These are phyloP conservation scores for Antennarius maculatus DNA, from an alignment of 2,797 vertebrate genomes.

Conservation along the genomic window DNA sequence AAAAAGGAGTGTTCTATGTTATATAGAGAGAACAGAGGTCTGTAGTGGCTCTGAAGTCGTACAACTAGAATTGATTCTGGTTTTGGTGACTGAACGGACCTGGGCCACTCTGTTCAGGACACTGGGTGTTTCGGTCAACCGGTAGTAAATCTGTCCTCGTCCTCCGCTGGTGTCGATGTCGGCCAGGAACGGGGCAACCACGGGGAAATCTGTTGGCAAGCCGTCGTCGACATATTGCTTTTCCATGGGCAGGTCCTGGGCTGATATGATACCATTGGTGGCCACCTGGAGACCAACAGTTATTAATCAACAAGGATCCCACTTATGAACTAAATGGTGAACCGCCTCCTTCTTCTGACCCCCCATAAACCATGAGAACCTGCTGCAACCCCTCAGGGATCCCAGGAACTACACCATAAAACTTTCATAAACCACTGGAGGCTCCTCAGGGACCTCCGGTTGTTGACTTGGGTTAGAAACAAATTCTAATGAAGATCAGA, in stretches of 20 bases:
- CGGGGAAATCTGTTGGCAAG: conserved; percentile 95
- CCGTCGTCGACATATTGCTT: conserved; percentile 96
- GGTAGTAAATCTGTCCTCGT: conserved; percentile 88
- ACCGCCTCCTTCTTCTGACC: conserved; percentile 1
- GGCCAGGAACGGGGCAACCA: conserved; percentile 92
- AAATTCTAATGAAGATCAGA: too few species aligned
- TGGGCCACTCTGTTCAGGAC: conserved; percentile 80
- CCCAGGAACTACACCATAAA: conserved; percentile 50
- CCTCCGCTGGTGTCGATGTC: conserved; percentile 92
- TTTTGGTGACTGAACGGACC: conserved; percentile 31
- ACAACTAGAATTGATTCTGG: background rate
- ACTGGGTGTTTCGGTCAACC: conserved; percentile 83
- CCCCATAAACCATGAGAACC: conserved; percentile 24
- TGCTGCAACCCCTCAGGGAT: conserved; percentile 3
- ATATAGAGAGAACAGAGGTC: background rate
- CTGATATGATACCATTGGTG: conserved; percentile 97
- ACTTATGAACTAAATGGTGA: conserved; percentile 7
- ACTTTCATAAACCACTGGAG: conserved; percentile 37
- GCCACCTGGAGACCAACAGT: conserved; percentile 84
- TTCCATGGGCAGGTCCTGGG: conserved; percentile 94
- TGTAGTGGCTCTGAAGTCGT: background rate
- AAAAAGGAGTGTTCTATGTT: background rate
- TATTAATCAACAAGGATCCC: background rate
- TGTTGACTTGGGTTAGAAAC: too few species aligned
- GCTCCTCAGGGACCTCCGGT: too few species aligned